Evolutionary conservation across 1,140 invertebrate species (phyloP), one percentile per base, ranked within the genome.

Genomic region (Drosophila teissieri): DNA sequence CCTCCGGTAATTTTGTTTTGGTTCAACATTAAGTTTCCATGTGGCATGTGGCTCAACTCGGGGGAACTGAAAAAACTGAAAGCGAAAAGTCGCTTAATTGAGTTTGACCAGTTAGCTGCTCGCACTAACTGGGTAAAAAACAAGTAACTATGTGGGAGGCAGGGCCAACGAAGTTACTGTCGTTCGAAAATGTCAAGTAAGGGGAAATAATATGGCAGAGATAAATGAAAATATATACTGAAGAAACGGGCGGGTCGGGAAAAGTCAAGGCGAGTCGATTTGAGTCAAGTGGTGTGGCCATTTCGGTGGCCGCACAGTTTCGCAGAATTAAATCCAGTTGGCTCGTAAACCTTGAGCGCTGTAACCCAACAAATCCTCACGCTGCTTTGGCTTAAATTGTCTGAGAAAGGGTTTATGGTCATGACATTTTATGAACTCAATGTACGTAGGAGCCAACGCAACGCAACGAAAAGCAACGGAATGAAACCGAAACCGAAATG

Each of bases 341-440:
- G 82, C 80, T 88, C 84, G 80, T 88, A 88, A 88, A 88, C 76
- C 83, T 83, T 73, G 60, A 76, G 72, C 58, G 65, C 65, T 36
- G 55, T 49, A 72, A 55, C 55, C 44, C 76, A 75, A 56, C 77
- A 89, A 84, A 83, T 89, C 84, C 80, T 67, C 76, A 68, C 56
- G 67, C 76, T 80, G 69, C 55, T 68, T 88, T 83, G 84, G 84
- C 84, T 88, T 88, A 88, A 88, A 89, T 88, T 89, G 84, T 84
- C 85, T 88, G 84, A 89, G 78, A 88, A 88, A 88, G 84, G 84
- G 84, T 88, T 88, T 88, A 86, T 86, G 80, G 80, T 88, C 83
- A 88, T 83, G 76, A 85, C 80, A 48, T 83, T 85, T 85, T 85
- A 88, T 85, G 80, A 64, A 85, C 78, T 88, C 73, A 67, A 64